These are phyloP conservation scores for Meloe dianella DNA, from an alignment of 2,888 invertebrate genomes.

Conservation along the genomic window DNA sequence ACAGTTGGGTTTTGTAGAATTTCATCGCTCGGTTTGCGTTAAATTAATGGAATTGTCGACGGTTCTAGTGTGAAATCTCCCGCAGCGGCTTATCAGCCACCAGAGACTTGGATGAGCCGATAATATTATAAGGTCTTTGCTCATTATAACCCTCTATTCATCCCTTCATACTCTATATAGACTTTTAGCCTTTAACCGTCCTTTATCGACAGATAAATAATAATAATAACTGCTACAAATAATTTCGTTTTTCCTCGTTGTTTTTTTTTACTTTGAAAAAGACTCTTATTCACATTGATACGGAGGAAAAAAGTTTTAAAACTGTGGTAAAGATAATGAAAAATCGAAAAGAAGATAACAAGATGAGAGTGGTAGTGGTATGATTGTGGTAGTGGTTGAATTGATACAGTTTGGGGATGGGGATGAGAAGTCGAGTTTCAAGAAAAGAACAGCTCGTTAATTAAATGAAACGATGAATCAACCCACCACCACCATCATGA, in stretches of 20 bases:
- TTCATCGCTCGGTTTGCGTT: constrained; percentile 53
- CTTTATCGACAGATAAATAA: constrained; percentile 49
- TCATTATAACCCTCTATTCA: constrained; percentile 47
- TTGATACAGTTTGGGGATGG: constrained; percentile 24
- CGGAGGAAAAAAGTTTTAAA: background rate
- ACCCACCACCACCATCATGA: constrained; percentile 25
- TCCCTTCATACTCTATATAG: constrained; percentile 2
- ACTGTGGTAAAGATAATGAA: constrained; percentile 36
- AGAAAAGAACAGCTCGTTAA: constrained; percentile 40
- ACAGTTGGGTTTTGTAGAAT: constrained; percentile 43
- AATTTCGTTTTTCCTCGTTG: too few relatives aligned
- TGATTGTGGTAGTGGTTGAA: background rate
- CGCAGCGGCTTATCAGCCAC: constrained; percentile 54
- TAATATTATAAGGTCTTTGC: constrained; percentile 48
- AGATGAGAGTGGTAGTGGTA: background rate
- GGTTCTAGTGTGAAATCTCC: constrained; percentile 54
- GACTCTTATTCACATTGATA: too few relatives aligned
- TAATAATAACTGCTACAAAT: too few relatives aligned
- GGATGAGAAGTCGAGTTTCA: constrained; percentile 33
- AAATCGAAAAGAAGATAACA: constrained; percentile 38
- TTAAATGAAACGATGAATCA: constrained; percentile 42
- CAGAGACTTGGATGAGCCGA: constrained; percentile 50
- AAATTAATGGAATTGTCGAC: constrained; percentile 60
- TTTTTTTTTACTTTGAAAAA: too few relatives aligned
- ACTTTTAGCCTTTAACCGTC: constrained; percentile 29